Percentiles rank a stretch among this genome's conserved stretches.
These are phyloP conservation scores for Caenorhabditis brenneri DNA, from an alignment of 1,140 invertebrate genomes.

Conservation along the genomic window DNA sequence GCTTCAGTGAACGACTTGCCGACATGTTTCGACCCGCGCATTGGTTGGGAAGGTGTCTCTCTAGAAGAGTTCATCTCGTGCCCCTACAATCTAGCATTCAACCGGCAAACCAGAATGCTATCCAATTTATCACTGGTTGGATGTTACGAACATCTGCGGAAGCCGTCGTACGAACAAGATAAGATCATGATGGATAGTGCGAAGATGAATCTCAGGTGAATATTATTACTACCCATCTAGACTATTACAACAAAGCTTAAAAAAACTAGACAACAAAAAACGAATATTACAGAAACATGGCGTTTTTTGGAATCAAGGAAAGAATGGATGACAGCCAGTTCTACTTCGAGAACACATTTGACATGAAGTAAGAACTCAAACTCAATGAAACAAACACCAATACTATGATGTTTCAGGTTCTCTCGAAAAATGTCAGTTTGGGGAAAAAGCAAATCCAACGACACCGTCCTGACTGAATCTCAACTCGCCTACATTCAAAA, in stretches of 20 bases:
- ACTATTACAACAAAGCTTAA: neutral
- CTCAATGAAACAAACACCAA: neutral
- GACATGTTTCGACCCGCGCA: conserved; percentile 72
- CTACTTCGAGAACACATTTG: conserved; percentile 96
- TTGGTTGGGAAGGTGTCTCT: conserved; percentile 75
- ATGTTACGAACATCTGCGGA: conserved; percentile 78
- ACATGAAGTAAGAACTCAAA: conserved; percentile 78
- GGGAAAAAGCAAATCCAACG: conserved; percentile 74
- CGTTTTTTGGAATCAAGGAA: conserved; percentile 95
- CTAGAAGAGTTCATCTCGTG: conserved; percentile 87
- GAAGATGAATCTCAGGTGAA: conserved; percentile 83
- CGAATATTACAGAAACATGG: conserved; percentile 78
- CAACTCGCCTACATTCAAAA: conserved; percentile 80
- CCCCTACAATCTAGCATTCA: conserved; percentile 88
- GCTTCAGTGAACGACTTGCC: conserved; percentile 78
- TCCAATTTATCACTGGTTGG: conserved; percentile 90
- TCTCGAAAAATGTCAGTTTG: conserved; percentile 59
- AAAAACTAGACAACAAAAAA: neutral
- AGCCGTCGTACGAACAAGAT: conserved; percentile 57
- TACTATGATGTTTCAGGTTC: conserved; percentile 65
- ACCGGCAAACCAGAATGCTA: conserved; percentile 95
- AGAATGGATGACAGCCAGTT: conserved; percentile 91
- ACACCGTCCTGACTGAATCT: conserved; percentile 78
- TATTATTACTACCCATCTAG: neutral
- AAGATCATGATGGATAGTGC: conserved; percentile 80